A percentile compares a stretch with the other conserved stretches of the same genome.
Evolutionary conservation across 2,113 vertebrate genomes (phyloP).

Genomic region (Saccopteryx bilineata): DNA sequence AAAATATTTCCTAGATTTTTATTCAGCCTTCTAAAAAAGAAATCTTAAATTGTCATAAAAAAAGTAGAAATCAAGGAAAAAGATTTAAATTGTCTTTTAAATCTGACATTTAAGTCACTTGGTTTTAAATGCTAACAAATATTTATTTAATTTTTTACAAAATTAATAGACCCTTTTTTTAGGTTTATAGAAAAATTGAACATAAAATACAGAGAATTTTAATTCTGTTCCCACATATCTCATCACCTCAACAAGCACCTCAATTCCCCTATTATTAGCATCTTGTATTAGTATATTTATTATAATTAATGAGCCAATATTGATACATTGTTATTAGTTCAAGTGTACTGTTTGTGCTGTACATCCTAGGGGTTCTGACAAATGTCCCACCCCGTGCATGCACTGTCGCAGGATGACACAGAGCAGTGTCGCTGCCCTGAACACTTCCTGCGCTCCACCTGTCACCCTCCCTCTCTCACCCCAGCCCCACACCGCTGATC

Average conservation of each 20-base stretch:
- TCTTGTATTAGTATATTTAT: neutral
- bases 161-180: neutral
- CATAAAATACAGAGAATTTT: neutral
- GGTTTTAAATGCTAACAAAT: conserved; percentile 32
- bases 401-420: neutral
- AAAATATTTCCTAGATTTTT: neutral
- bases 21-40: conserved; percentile 3
- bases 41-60: neutral
- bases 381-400: neutral
- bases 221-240: neutral
- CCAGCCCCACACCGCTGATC: neutral
- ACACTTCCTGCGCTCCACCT: neutral
- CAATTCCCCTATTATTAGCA: neutral
- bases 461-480: too few relatives aligned
- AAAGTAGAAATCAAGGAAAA: conserved; percentile 59
- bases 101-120: conserved; percentile 49
- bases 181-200: neutral
- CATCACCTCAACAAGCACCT: neutral
- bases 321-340: neutral
- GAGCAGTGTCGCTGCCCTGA: neutral
- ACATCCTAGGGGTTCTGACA: neutral
- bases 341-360: neutral
- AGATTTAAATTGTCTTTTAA: neutral
- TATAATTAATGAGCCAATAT: neutral
- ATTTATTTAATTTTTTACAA: neutral